A percentile compares a stretch with the other conserved stretches of the same genome.
Evolutionary conservation across 2,797 vertebrate species (phyloP).

Genomic region (Muraenolepis orangiensis): DNA sequence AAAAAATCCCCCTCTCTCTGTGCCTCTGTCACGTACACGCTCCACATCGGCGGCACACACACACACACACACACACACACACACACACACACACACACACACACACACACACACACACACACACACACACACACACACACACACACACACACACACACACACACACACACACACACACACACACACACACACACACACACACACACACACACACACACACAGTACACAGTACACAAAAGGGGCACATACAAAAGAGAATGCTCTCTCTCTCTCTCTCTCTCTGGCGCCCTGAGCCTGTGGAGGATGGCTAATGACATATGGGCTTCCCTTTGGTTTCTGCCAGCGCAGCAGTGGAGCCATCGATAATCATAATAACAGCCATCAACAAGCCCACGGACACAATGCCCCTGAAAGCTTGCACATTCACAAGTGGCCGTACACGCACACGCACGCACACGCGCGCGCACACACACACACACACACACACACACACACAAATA

Average conservation of each 20-base stretch:
- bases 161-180: neutral
- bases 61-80: conserved; percentile 15
- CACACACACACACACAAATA: neutral
- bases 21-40: neutral
- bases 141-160: conserved; percentile 12
- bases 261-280: neutral
- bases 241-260: neutral
- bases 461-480: conserved; percentile 9
- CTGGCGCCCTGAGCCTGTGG: conserved; percentile 25
- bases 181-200: neutral
- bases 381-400: conserved; percentile 17
- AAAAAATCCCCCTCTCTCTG: conserved; percentile 5
- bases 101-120: neutral
- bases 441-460: conserved; percentile 7
- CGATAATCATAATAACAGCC: conserved; percentile 40
- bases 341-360: conserved; percentile 47
- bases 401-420: neutral
- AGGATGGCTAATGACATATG: conserved; percentile 54
- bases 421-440: conserved; percentile 1
- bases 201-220: conserved; percentile 26
- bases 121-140: conserved; percentile 26
- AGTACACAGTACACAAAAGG: neutral
- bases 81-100: neutral
- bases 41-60: conserved; percentile 2
- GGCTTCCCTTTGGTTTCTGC: conserved; percentile 58